Evolutionary conservation across 2,797 vertebrate species (phyloP).

Genomic region (Rhincodon typus): DNA sequence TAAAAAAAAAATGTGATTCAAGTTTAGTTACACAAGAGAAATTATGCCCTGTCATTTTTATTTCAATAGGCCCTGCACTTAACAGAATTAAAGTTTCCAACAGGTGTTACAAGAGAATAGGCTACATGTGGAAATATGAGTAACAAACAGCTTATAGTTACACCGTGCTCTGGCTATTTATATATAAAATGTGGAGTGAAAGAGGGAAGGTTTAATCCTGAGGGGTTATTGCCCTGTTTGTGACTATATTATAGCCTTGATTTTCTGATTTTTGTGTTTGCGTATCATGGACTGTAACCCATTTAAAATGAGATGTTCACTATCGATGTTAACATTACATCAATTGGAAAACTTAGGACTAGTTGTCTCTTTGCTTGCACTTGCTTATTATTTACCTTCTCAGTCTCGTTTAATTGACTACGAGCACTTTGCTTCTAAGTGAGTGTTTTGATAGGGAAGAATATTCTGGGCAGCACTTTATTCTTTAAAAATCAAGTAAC

Average conservation of each 20-base stretch:
- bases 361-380: not conserved
- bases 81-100: not conserved
- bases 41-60: not conserved
- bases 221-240: not conserved
- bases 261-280: not conserved
- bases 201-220: not conserved
- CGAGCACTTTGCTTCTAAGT: not conserved
- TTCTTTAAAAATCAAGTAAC: not conserved
- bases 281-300: not conserved
- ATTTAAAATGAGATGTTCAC: not conserved
- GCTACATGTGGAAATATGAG: not conserved
- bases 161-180: not conserved
- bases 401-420: not conserved
- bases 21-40: not conserved
- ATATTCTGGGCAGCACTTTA: not conserved
- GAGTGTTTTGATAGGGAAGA: not conserved
- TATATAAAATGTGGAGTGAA: not conserved
- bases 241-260: not conserved
- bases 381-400: not conserved
- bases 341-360: not conserved
- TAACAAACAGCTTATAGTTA: not conserved
- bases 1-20: not conserved
- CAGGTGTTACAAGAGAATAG: constrained; percentile 9
- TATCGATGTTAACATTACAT: too few species aligned
- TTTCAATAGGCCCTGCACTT: not conserved